Base-by-base conservation (phyloP, 2,113 vertebrate genomes). In the Nesospiza acunhae region DNA sequence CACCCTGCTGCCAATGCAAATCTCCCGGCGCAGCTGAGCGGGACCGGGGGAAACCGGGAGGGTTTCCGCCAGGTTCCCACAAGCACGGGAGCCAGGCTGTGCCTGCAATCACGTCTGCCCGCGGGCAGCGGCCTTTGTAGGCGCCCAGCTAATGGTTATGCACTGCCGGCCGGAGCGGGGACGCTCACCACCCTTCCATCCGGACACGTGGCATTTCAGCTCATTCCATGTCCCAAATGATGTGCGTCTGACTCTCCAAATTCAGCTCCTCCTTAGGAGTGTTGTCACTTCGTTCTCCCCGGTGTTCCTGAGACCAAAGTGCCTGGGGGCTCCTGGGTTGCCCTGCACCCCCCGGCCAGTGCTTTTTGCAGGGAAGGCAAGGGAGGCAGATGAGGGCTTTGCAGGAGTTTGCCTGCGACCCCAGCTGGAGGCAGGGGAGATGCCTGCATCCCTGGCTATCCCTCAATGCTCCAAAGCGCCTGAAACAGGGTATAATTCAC, bases 21-120 rank as follows among this genome's bases (percentile, higher is more conserved):
- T 96, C 92, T 81, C 63, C 73, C 26, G 0, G 86, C 4, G 1
- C 92, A 87, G 90, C 93, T 94, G 96, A 96, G 87, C 1, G 41
- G 79, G 69, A 80, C 64, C 86, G 66, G 80, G 90, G 83, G 66
- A 68, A 92, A 66, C 37, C 5, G 5, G 60, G 93, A 93, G 56
- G 20, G 73, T 87, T 95, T 94, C 94, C 15, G 66, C 88, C 6
- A 11, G 47, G 85, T 96, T 97, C 96, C 92, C 96, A 96, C 94
- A 87, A 90, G 86, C 8, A 3, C 37, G 0, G 78, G 73, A 95
- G 92, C 76, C 83, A 94, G 86, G 92, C 88, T 97, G 96, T 96
- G 96, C 94, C 90, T 82, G 90, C 64, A 13, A 93, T 95, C 96
- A 97, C 94, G 92, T 96, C 93, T 96, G 76, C 93, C 94, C 76